phyloP scores from a whole-genome alignment of 1,140 invertebrate species.

The Pseudomyrmex concolor region DNA sequence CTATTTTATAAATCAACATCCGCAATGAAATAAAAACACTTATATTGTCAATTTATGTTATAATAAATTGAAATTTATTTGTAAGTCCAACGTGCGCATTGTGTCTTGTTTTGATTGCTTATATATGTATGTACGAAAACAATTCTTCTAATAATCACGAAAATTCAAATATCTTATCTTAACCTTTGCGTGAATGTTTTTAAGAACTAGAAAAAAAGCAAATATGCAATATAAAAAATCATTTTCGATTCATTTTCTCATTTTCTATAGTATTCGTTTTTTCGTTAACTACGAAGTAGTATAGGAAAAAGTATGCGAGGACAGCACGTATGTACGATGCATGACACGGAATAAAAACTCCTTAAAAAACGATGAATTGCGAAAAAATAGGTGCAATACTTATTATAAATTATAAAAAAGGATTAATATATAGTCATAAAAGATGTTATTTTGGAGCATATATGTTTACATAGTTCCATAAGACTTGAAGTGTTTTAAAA shows the following conservation, averaged over 20 bases:
- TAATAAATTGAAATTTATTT: not conserved
- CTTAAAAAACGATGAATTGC: not conserved
- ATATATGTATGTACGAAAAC: no score
- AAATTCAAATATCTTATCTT: conserved; percentile 49
- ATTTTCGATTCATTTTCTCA: not conserved
- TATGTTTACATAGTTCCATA: no score
- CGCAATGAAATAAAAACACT: not conserved
- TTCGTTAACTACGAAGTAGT: conserved; percentile 8
- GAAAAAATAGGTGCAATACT: not conserved
- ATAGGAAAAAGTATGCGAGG: not conserved
- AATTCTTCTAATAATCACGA: not conserved
- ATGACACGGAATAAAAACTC: not conserved
- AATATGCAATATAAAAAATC: conserved; percentile 37
- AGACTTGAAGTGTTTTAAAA: no score
- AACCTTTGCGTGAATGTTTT: conserved; percentile 33
- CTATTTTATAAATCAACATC: not conserved
- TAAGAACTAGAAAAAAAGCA: conserved; percentile 54
- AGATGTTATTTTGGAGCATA: not conserved
- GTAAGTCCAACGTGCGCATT: not conserved
- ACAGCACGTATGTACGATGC: not conserved
- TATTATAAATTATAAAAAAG: not conserved
- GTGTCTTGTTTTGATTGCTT: not conserved
- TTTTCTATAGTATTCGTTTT: not conserved
- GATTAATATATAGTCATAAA: not conserved
- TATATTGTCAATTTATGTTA: not conserved